These are phyloP conservation scores for Sycobia sp. DNA, from an alignment of 1,140 invertebrate species.

Conservation along the genomic window DNA sequence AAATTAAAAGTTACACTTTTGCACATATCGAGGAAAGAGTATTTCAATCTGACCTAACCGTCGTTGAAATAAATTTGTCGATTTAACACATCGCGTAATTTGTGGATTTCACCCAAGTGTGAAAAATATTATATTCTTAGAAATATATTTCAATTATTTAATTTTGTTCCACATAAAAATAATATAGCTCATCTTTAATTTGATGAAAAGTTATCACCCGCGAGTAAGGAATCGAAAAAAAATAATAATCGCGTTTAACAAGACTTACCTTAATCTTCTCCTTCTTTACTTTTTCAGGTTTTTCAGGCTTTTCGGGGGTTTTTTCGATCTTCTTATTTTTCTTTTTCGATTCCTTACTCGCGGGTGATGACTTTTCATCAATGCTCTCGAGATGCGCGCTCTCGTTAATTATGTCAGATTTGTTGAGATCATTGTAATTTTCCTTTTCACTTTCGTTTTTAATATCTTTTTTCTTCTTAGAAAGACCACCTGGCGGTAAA, in stretches of 20 bases:
- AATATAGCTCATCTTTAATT: too few relatives aligned
- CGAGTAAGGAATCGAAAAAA: slow-evolving; percentile 59
- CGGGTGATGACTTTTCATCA: slow-evolving; percentile 61
- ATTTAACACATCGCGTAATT: too few relatives aligned
- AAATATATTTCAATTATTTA: too few relatives aligned
- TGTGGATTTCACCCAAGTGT: too few relatives aligned
- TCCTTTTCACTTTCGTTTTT: slow-evolving; percentile 68
- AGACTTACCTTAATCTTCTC: slow-evolving; percentile 63
- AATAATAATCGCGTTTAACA: slow-evolving; percentile 44
- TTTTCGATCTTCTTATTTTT: slow-evolving; percentile 55
- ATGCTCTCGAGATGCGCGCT: slow-evolving; percentile 64
- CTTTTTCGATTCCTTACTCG: slow-evolving; percentile 59
- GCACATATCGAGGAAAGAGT: too few relatives aligned
- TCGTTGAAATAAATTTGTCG: too few relatives aligned
- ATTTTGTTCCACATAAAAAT: too few relatives aligned
- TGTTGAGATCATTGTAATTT: slow-evolving; percentile 58
- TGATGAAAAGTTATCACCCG: slow-evolving; percentile 60
- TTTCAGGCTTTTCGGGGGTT: slow-evolving; percentile 45
- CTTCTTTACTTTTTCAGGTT: slow-evolving; percentile 65
- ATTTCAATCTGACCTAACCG: too few relatives aligned
- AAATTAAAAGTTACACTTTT: too few relatives aligned
- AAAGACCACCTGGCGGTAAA: slow-evolving; percentile 72
- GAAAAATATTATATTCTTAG: too few relatives aligned
- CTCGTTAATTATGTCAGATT: slow-evolving; percentile 61
- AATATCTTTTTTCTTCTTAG: slow-evolving; percentile 67